These are phyloP conservation scores for Phrynocephalus forsythii DNA, from an alignment of 2,797 vertebrate species.

Conservation along the genomic window DNA sequence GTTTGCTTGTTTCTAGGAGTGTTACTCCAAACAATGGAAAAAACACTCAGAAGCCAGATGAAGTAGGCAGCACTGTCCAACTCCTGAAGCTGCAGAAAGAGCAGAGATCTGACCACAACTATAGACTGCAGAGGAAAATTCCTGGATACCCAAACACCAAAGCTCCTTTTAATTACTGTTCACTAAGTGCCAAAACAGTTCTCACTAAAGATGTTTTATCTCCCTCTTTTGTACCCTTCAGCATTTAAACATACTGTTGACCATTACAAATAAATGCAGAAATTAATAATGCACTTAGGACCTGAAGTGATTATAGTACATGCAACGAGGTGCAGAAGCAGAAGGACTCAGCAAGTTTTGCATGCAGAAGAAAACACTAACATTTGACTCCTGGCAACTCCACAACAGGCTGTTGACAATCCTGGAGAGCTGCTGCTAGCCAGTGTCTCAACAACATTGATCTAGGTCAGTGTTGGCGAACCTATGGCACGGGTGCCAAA, in stretches of 20 bases:
- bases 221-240: background rate
- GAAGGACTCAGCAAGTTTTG: fast-evolving
- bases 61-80: constrained; percentile 47
- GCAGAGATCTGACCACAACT: constrained; percentile 18
- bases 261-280: background rate
- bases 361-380: background rate
- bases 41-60: constrained; percentile 50
- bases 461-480: too few species aligned
- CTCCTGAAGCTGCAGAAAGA: constrained; percentile 55
- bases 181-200: background rate
- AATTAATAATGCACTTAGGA: background rate
- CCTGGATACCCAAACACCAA: background rate
- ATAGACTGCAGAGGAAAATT: background rate
- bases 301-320: background rate
- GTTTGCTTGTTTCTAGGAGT: constrained; percentile 61
- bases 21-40: constrained; percentile 65
- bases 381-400: background rate
- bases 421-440: background rate
- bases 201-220: background rate
- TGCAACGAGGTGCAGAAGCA: constrained; percentile 13
- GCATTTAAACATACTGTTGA: background rate
- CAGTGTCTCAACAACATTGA: background rate
- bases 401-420: background rate
- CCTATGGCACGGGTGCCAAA: too few species aligned
- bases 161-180: background rate